Conservation (phyloP, 2,113 vertebrate genomes). For the Gorsachius goisagi region DNA sequence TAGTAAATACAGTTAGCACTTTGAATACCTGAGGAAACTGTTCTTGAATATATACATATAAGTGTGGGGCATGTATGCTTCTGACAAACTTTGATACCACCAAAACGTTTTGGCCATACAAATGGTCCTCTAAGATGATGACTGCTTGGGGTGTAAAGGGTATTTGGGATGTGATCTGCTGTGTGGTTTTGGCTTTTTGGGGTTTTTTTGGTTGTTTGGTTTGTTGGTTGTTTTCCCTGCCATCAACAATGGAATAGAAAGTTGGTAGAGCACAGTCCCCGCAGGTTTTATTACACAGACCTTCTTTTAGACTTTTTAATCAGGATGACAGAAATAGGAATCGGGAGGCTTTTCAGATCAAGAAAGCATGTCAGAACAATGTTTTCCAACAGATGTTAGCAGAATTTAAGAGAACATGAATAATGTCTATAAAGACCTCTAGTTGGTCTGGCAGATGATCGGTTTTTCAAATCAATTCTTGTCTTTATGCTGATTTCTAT, state of each 20-base stretch:
- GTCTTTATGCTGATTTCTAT: neutral
- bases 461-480: neutral
- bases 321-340: neutral
- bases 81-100: neutral
- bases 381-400: neutral
- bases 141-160: neutral
- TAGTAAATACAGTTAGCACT: neutral
- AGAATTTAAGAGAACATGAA: neutral
- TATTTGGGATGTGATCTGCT: neutral
- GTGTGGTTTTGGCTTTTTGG: conserved; percentile 18
- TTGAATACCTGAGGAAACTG: neutral
- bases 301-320: neutral
- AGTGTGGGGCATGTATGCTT: neutral
- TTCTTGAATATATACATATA: neutral
- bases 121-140: neutral
- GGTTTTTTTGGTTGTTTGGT: neutral
- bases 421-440: neutral
- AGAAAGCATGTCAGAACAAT: neutral
- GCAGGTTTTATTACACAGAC: neutral
- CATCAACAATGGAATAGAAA: neutral
- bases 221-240: neutral
- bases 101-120: neutral
- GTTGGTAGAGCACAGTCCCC: neutral
- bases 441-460: neutral
- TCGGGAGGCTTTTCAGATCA: neutral